Evolutionary conservation across 2,113 vertebrate genomes (phyloP), one percentile per base, ranked within the genome.

Genomic region (Meles meles): DNA sequence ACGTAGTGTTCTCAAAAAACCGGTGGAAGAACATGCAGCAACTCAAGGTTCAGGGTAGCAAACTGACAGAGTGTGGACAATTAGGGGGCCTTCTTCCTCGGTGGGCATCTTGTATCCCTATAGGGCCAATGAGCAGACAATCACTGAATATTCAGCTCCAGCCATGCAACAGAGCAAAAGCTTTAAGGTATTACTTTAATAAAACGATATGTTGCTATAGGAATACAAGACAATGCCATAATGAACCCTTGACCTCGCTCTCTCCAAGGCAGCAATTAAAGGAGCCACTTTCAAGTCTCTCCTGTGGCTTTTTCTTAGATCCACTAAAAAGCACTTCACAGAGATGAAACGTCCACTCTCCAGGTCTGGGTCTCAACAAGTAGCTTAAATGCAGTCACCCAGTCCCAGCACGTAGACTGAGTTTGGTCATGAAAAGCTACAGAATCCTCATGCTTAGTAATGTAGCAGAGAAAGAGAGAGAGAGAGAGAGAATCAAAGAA

Each of bases 281-380:
- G 25, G 72, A 97, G 86, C 88, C 91, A 83, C 39, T 61, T 95
- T 37, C 17, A 57, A 59, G 85, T 25, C 82, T 79, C 92, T 95
- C 74, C 57, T 82, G 57, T 34, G 88, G 93, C 94, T 96, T 52
- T 15, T 67, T 90, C 93, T 96, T 94, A 86, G 87, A 98, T 95
- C 67, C 93, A 84, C 83, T 67, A 31, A 96, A 27, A 94, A 88
- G 96, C 96, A 88, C 83, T 98, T 97, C 77, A 29, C 23, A 37
- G 76, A 88, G 61, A 27, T 31, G 84, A 95, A 84, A 92, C 23
- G 57, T 76, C 81, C 85, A 74, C 63, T 96, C 82, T 89, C 79
- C 42, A 96, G 92, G 79, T 93, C 92, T 74, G 93, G 97, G 83
- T 82, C 94, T 95, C 90, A 87, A 65, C 61, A 87, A 95, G 93